A percentile compares a stretch with the other conserved stretches of the same genome.
Evolutionary conservation across 2,797 vertebrate species (phyloP).

Genomic region (Lepidocolaptes lacrymiger): DNA sequence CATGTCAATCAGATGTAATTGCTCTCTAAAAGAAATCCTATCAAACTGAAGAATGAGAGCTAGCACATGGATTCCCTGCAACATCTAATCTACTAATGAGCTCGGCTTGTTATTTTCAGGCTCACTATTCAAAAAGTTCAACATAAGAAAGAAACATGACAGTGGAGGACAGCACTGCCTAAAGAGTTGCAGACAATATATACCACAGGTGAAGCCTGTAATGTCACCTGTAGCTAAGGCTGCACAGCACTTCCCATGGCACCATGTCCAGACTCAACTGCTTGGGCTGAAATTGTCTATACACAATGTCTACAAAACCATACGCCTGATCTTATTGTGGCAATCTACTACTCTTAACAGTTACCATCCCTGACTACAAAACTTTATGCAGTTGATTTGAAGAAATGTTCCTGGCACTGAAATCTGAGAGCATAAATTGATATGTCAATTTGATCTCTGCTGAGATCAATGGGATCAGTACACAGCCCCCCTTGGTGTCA

Average conservation of each 20-base stretch:
- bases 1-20: conserved; percentile 93
- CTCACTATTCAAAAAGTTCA: conserved; percentile 74
- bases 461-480: neutral
- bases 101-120: conserved; percentile 87
- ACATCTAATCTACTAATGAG: conserved; percentile 94
- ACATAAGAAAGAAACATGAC: conserved; percentile 81
- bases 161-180: conserved; percentile 83
- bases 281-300: neutral
- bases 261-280: neutral
- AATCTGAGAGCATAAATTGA: neutral
- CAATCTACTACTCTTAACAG: neutral
- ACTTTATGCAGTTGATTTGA: neutral
- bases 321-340: neutral
- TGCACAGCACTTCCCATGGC: neutral
- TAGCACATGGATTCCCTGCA: conserved; percentile 86
- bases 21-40: conserved; percentile 88
- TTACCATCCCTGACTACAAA: neutral
- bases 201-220: neutral
- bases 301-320: neutral
- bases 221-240: neutral
- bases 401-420: neutral
- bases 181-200: conserved; percentile 14
- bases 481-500: neutral
- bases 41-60: conserved; percentile 79
- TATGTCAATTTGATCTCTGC: neutral